Evolutionary conservation across 2,797 vertebrate genomes (phyloP), one percentile per base, ranked within the genome.

Genomic region (Danionella dracula): DNA sequence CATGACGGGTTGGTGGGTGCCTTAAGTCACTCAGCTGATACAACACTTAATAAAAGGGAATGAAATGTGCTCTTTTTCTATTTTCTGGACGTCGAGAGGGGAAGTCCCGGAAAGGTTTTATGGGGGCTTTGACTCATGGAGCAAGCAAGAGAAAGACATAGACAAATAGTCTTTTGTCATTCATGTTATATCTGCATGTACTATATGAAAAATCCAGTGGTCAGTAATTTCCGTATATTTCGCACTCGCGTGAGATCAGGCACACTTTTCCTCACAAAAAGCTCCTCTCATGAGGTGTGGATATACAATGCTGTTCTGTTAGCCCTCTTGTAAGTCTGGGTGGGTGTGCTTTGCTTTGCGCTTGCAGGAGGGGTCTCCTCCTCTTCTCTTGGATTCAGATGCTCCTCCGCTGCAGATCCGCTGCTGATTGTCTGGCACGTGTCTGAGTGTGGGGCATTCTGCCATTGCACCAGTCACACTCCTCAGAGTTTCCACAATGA

Each of bases 221-320:
- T 72, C 72, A 72, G 45, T 54, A 64, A 70, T 58, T 66, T 58
- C 62, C n/a, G 55, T 35, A 77, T 75, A 75, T 75, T 77, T 77
- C 68, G 66, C 66, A 44, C 54, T 69, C 55, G 44, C 72, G 62
- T 72, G 66, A 56, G 49, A 70, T 75, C 59, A 49, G 48, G 56
- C 42, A 59, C 57, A 44, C 55, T 45, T 41, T 53, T 35, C n/a
- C 42, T 65, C 45, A 69, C 71, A 73, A 66, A 69, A 73, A 66
- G 65, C 66, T 56, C 38, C 40, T 64, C 72, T 76, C 63, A 71
- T 66, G 58, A 78, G 68, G 76, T 78, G 76, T 70, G 54, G 61
- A 68, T 54, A 64, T 58, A 76, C 78, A 82, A 75, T 82, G 74
- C 59, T 15, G 70, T 54, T 76, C 75, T 82, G 68, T 78, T 49